Evolutionary conservation across 2,888 invertebrate genomes (phyloP).

Genomic region (Philhelius pedissequus): DNA sequence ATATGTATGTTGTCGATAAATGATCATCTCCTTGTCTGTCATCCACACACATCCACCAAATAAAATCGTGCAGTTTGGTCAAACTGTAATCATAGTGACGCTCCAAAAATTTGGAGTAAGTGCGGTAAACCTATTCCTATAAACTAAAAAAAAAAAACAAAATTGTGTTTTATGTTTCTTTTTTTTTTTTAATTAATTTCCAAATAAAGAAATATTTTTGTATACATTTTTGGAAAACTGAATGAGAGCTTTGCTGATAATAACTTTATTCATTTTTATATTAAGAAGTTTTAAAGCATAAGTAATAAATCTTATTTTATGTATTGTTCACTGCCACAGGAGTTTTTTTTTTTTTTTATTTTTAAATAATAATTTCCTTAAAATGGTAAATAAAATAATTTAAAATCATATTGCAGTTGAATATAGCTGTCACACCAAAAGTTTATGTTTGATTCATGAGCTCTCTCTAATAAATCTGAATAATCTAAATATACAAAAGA

Average conservation of each 20-base stretch:
- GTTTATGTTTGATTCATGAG: too few species aligned
- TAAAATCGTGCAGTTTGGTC: slow-evolving; percentile 61
- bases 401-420: too few species aligned
- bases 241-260: slow-evolving; percentile 58
- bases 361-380: too few species aligned
- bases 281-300: neutral
- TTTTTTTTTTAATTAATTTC: neutral
- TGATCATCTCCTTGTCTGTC: slow-evolving; percentile 67
- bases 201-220: slow-evolving; percentile 15
- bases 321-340: neutral
- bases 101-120: slow-evolving; percentile 69
- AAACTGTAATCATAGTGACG: slow-evolving; percentile 67
- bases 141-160: slow-evolving; percentile 29
- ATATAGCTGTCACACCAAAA: too few species aligned
- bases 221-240: slow-evolving; percentile 28
- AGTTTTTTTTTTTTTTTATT: too few species aligned
- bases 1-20: slow-evolving; percentile 67
- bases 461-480: too few species aligned
- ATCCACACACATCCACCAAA: slow-evolving; percentile 65
- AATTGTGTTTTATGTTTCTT: slow-evolving; percentile 27
- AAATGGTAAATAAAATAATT: too few species aligned
- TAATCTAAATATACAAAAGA: too few species aligned
- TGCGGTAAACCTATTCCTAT: slow-evolving; percentile 66
- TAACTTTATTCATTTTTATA: slow-evolving; percentile 18
- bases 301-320: neutral